phyloP scores from a whole-genome alignment of 2,888 invertebrate species.

The Pristionchus fissidentatus region DNA sequence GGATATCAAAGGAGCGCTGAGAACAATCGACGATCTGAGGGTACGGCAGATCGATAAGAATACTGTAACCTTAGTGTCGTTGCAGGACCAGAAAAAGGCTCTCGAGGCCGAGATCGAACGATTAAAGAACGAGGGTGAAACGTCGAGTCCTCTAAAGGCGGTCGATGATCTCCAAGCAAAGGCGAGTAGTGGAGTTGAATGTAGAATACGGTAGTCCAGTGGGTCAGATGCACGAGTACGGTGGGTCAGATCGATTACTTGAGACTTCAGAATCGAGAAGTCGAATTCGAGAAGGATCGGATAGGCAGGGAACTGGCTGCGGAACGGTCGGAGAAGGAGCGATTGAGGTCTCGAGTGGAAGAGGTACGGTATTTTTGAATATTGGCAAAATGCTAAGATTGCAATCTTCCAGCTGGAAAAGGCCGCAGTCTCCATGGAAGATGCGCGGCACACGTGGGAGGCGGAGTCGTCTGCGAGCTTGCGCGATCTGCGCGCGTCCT shows the following conservation, averaged over 20 bases:
- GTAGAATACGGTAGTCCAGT: background rate
- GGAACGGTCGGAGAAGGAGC: background rate
- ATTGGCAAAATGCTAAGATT: background rate
- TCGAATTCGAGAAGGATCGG: slow-evolving; percentile 41
- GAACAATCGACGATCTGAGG: slow-evolving; percentile 23
- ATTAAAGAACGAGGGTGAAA: background rate
- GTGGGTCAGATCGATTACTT: too few species aligned
- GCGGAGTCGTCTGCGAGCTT: background rate
- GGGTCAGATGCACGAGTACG: slow-evolving; percentile 15
- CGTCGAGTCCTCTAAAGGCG: background rate
- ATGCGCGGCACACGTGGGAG: slow-evolving; percentile 10
- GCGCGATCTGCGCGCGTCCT: background rate
- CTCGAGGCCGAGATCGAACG: slow-evolving; percentile 33
- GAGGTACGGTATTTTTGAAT: slow-evolving; percentile 17
- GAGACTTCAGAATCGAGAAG: background rate
- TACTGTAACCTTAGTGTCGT: background rate
- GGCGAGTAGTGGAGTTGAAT: background rate
- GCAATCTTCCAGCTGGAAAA: background rate
- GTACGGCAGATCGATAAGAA: slow-evolving; percentile 10
- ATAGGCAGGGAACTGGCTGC: background rate
- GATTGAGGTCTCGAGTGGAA: background rate
- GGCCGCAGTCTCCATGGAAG: background rate
- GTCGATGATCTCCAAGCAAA: background rate
- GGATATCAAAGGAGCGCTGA: background rate
- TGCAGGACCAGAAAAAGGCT: slow-evolving; percentile 11